Percentiles rank a stretch among this genome's conserved stretches.
These are phyloP conservation scores for Drosophila cyrtoloma DNA, from an alignment of 2,888 invertebrate genomes.

Conservation along the genomic window DNA sequence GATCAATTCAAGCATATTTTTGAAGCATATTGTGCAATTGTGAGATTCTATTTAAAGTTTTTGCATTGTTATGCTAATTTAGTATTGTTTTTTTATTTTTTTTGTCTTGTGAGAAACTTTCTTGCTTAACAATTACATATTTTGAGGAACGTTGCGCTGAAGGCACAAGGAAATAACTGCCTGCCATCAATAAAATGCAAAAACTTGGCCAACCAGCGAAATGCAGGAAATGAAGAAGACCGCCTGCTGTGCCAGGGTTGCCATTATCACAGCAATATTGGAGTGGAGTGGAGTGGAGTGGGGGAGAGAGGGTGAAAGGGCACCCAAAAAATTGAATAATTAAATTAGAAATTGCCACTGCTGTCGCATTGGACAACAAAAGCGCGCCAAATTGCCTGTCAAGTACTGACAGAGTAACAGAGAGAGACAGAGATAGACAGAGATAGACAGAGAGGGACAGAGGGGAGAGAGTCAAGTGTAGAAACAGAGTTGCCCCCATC, in stretches of 20 bases:
- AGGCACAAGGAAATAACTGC: conserved; percentile 23
- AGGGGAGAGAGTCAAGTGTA: conserved; percentile 1
- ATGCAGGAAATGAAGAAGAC: conserved; percentile 36
- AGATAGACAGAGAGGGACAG: background rate
- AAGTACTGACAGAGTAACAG: conserved; percentile 31
- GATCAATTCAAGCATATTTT: conserved; percentile 12
- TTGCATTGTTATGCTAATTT: conserved; percentile 46
- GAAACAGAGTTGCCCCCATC: conserved; percentile 55
- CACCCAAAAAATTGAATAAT: conserved; percentile 74
- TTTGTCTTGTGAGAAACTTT: conserved; percentile 23
- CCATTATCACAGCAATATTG: conserved; percentile 35
- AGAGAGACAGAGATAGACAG: background rate
- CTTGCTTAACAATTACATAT: conserved; percentile 45
- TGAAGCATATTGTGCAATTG: conserved; percentile 4
- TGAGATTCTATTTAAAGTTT: conserved; percentile 9
- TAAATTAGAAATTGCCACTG: conserved; percentile 79
- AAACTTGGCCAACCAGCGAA: conserved; percentile 56
- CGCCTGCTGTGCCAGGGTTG: conserved; percentile 47
- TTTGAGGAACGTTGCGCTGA: conserved; percentile 15
- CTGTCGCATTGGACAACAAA: conserved; percentile 76
- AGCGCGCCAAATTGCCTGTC: conserved; percentile 75
- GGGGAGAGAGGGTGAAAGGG: background rate
- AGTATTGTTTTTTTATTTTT: background rate
- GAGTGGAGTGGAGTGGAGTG: background rate
- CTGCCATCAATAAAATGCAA: conserved; percentile 62